A percentile compares a stretch with the other conserved stretches of the same genome.
phyloP scores from a whole-genome alignment of 2,113 vertebrate species.

The Cisticola juncidis region DNA sequence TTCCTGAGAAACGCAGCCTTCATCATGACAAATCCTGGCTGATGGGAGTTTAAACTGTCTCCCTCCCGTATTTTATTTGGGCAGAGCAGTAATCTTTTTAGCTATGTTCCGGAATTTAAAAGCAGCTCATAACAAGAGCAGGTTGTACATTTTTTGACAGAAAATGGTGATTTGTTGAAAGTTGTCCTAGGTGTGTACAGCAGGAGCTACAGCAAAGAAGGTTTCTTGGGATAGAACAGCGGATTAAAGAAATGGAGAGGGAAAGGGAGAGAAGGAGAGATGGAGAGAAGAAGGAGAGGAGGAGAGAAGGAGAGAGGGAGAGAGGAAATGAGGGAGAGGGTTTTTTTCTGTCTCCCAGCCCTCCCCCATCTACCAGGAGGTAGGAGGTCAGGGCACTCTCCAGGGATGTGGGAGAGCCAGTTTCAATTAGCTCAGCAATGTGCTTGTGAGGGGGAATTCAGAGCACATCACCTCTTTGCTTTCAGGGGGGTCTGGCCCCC shows the following conservation, averaged over 20 bases:
- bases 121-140: background rate
- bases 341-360: background rate
- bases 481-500: background rate
- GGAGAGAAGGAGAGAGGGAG: background rate
- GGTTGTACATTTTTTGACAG: constrained; percentile 37
- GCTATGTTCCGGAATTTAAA: background rate
- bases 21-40: constrained; percentile 50
- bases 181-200: background rate
- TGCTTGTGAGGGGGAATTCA: background rate
- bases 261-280: background rate
- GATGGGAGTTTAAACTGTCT: constrained; percentile 45
- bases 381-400: constrained; percentile 38
- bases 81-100: constrained; percentile 31
- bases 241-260: background rate
- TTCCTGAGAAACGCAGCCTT: constrained; percentile 29
- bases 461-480: background rate
- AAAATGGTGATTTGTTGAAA: constrained; percentile 41
- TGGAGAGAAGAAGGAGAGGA: too few relatives aligned
- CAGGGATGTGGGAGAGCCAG: constrained; percentile 32
- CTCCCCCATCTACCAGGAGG: background rate
- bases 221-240: background rate
- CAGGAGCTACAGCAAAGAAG: background rate
- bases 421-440: constrained; percentile 48
- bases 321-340: background rate
- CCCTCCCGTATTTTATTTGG: constrained; percentile 10